phyloP scores from a whole-genome alignment of 1,140 invertebrate species.

The Formica selysi region DNA sequence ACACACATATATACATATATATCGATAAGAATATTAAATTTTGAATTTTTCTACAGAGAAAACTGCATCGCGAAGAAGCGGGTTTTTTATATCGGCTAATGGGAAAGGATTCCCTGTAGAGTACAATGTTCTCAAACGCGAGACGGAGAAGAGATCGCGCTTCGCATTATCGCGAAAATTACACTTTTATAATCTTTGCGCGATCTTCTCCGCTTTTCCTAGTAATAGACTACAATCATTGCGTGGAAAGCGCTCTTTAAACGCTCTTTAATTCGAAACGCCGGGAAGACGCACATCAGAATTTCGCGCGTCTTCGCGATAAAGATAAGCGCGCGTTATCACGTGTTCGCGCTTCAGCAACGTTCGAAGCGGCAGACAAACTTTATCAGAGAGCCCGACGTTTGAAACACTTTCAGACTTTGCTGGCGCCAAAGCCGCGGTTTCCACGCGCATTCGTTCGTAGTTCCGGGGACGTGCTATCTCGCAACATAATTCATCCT shows the following conservation, averaged over 20 bases:
- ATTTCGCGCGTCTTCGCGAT: background rate
- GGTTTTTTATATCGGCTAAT: constrained; percentile 13
- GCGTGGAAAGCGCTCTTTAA: constrained; percentile 9
- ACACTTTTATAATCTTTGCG: background rate
- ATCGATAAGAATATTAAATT: constrained; percentile 30
- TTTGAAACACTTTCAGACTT: background rate
- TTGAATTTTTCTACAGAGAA: constrained; percentile 24
- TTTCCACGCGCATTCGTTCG: constrained; percentile 10
- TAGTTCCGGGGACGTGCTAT: constrained; percentile 6
- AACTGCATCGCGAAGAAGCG: constrained; percentile 6
- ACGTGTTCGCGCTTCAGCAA: background rate
- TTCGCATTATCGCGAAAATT: background rate
- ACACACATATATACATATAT: too few relatives aligned
- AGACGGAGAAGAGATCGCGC: background rate
- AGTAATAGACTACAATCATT: background rate
- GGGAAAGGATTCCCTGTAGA: constrained; percentile 28
- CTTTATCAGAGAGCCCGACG: background rate
- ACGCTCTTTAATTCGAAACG: background rate
- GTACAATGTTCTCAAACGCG: constrained; percentile 15
- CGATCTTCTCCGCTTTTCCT: background rate
- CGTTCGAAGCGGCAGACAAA: background rate
- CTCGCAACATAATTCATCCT: constrained; percentile 67
- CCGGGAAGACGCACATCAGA: background rate
- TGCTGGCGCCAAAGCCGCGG: background rate
- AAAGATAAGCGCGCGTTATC: background rate